A percentile compares a stretch with the other conserved stretches of the same genome.
Conservation (phyloP, 2,888 invertebrate genomes). For the Pseudococcus viburni region DNA sequence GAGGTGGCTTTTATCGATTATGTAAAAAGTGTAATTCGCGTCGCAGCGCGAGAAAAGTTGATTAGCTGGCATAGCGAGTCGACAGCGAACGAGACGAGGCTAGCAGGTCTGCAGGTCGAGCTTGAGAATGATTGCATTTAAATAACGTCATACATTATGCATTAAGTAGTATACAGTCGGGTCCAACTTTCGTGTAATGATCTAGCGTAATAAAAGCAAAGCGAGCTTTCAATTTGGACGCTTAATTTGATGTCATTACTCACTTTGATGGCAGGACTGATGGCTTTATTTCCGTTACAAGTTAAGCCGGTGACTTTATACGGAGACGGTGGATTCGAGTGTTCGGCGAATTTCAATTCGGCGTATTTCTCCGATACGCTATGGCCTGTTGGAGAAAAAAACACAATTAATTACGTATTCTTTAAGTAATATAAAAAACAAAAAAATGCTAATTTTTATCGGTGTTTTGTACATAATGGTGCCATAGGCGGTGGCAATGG, state of each 20-base stretch:
- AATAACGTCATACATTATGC: constrained; percentile 51
- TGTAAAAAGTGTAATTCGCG: too few relatives aligned
- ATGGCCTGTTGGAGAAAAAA: constrained; percentile 11
- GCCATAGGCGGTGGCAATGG: too few relatives aligned
- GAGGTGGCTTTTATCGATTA: constrained; percentile 6
- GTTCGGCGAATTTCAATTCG: constrained; percentile 62
- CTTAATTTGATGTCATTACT: constrained; percentile 50
- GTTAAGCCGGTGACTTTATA: constrained; percentile 56
- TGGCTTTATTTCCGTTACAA: constrained; percentile 62
- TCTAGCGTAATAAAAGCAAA: not conserved
- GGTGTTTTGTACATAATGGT: too few relatives aligned
- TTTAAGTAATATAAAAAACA: not conserved
- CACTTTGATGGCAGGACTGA: constrained; percentile 55
- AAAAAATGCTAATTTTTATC: not conserved
- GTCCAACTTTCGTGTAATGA: constrained; percentile 27
- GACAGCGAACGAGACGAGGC: not conserved
- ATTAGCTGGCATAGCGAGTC: not conserved
- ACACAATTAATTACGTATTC: not conserved
- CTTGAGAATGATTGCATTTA: constrained; percentile 49
- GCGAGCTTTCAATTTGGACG: not conserved
- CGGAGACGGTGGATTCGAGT: constrained; percentile 61
- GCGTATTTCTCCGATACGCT: constrained; percentile 63
- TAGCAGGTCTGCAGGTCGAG: not conserved
- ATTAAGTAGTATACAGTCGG: not conserved
- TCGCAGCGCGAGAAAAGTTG: not conserved